Evolutionary conservation across 1,140 invertebrate species (phyloP), one percentile per base, ranked within the genome.

Genomic region (Drosophila asahinai): DNA sequence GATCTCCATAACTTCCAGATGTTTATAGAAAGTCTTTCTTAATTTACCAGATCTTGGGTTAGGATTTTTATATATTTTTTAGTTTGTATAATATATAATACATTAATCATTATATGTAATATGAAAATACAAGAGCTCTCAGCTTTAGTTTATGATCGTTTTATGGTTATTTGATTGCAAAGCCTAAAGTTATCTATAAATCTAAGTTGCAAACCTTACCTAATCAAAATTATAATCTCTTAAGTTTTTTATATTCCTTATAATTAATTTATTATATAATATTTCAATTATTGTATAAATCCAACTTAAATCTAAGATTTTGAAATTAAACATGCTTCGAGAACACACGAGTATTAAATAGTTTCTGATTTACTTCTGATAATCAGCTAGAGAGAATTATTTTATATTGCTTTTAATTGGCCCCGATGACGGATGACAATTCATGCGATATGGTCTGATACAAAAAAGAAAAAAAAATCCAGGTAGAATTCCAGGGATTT

Each of bases 341-440:
- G 45, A 68, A 42, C 36, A 17, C 33, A 49, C 45, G n/a, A 17
- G 40, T 43, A 27, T 19, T n/a, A 30, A 40, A 59, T 49, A 48
- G 25, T 58, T 36, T 22, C 42, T 22, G 12, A 25, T 47, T 70
- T 58, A 40, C 17, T 49, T 55, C 25, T 27, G 14, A 54, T 45
- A 36, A 45, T 40, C 22, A 22, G 27, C 1, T 9, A 1, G 15
- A 14, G 15, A 3, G 9, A 38, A 66, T 73, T 60, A 49, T 72
- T 73, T 51, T 51, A 60, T 58, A 73, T 61, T 52, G 59, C 15
- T 68, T 77, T 78, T 70, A 77, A 77, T 77, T 77, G 33, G 45
- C 38, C 38, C n/a, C 48, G 19, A 22, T 61, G 64, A 40, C 62
- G 43, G 33, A 19, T 61, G 64, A 55, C 62, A 65, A 40, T 67